Evolutionary conservation across 2,113 vertebrate genomes (phyloP).

Genomic region (Pimephales promelas): DNA sequence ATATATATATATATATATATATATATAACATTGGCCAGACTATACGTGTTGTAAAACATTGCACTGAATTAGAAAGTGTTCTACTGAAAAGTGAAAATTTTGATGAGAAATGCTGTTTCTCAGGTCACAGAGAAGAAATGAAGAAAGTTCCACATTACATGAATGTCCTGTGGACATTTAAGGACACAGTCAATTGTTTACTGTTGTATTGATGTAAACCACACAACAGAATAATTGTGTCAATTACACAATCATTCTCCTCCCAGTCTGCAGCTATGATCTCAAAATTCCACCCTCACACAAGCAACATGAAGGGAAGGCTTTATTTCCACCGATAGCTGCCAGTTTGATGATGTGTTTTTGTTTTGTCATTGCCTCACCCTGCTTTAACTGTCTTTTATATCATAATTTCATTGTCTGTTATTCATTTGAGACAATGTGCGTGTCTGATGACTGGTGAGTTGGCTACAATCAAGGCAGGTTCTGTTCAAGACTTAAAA

Average conservation of each 20-base stretch:
- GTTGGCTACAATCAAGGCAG: background rate
- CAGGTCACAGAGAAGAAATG: background rate
- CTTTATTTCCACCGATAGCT: background rate
- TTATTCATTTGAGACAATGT: background rate
- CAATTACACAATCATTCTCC: background rate
- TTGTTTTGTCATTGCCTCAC: background rate
- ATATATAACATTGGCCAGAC: no score
- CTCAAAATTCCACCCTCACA: background rate
- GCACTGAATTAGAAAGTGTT: background rate
- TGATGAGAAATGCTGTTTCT: background rate
- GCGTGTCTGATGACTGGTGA: background rate
- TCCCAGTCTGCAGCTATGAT: slow-evolving; percentile 7
- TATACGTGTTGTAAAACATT: background rate
- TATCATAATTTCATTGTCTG: background rate
- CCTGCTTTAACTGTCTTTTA: background rate
- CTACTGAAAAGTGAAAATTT: background rate
- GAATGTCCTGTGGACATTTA: background rate
- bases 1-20: no score
- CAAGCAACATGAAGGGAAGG: background rate
- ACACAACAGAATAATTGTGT: background rate
- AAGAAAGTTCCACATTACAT: background rate
- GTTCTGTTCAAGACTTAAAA: background rate
- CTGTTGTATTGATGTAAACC: background rate
- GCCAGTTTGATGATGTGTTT: background rate
- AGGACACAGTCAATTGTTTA: background rate